These are phyloP conservation scores for Bedellia somnulentella DNA, from an alignment of 2,888 invertebrate genomes.

Conservation along the genomic window DNA sequence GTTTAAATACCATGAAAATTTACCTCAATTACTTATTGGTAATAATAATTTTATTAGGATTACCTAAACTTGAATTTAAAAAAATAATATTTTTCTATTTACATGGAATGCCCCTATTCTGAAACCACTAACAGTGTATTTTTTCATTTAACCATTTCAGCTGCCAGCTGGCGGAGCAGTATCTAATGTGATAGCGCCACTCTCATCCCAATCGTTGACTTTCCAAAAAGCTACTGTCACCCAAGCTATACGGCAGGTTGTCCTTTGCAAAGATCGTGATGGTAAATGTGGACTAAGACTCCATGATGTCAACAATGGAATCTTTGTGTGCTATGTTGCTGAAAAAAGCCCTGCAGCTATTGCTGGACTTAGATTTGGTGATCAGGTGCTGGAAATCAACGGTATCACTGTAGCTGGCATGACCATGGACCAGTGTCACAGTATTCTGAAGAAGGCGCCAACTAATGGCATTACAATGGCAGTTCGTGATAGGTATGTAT, in stretches of 20 bases:
- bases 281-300: conserved; percentile 83
- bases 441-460: conserved; percentile 71
- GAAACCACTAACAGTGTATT: too few relatives aligned
- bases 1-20: too few relatives aligned
- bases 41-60: too few relatives aligned
- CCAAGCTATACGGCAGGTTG: conserved; percentile 79
- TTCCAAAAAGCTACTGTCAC: conserved; percentile 79
- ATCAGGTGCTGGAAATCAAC: conserved; percentile 89
- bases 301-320: conserved; percentile 79
- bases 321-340: conserved; percentile 86
- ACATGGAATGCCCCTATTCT: too few relatives aligned
- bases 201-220: conserved; percentile 74
- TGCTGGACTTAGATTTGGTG: conserved; percentile 86
- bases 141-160: too few relatives aligned
- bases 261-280: conserved; percentile 80
- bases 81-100: too few relatives aligned
- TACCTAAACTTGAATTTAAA: too few relatives aligned
- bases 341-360: conserved; percentile 80
- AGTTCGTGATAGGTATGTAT: conserved; percentile 76
- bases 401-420: conserved; percentile 79
- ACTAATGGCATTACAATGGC: conserved; percentile 78
- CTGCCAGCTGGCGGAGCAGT: conserved; percentile 23
- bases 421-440: conserved; percentile 81
- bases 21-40: too few relatives aligned
- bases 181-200: conserved; percentile 71